Evolutionary conservation across 2,888 invertebrate genomes (phyloP), one percentile per base, ranked within the genome.

Genomic region (Nomada hirtipes): DNA sequence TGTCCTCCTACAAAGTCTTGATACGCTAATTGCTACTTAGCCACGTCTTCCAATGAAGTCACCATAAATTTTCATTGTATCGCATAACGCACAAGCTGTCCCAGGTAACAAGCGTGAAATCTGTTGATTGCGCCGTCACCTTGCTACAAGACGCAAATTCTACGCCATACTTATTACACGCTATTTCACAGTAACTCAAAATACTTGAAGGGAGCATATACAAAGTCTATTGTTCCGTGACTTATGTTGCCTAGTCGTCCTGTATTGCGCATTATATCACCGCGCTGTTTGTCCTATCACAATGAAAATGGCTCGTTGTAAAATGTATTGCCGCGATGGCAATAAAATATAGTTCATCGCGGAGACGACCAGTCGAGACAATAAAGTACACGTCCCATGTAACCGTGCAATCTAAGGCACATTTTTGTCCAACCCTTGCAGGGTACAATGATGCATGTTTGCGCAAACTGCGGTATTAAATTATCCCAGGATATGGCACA

Each of bases 161-260:
- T 59, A 61, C 36, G 36, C 9, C 60, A 15, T 72, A 74, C 82
- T 87, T 77, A 67, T 86, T 86, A 76, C 75, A 84, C 84, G 69
- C 76, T 15, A 64, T 76, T 53, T 69, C 70, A 55, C 53, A 65
- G 75, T 79, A 84, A 83, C 65, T 86, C 75, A 84, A 64, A 75
- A 64, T 72, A 61, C 75, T 55, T 53, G 70, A 36, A 61, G 63
- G 65, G 50, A 68, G 79, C 79, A 82, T 79, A 61, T 74, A 74
- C 64, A 65, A 69, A 76, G 77, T 77, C 82, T 87, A 86, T 86
- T 86, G 85, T 87, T 76, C 73, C 53, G 79, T 84, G 77, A 86
- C 82, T 79, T 87, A 84, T 79, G 76, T 29, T 70, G 61, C 50
- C 75, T 26, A 64, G 68, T 63, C 69, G 74, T 71, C 76, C 64